Conservation (phyloP, 23 tunicate species). For the Phallusia fumigata region DNA sequence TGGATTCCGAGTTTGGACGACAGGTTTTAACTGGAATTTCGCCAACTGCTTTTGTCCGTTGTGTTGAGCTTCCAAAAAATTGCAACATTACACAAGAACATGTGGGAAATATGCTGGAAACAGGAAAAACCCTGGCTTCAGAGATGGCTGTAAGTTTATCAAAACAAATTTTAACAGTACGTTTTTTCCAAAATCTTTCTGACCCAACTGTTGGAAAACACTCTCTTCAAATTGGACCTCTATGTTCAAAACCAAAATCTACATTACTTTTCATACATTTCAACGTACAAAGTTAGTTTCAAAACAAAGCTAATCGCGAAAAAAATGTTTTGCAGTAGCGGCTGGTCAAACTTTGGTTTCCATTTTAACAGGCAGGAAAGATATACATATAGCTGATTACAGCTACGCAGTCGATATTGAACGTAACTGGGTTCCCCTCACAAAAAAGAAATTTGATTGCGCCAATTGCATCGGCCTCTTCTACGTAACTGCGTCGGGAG, state of each 20-base stretch:
- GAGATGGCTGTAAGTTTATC: slow-evolving; percentile 44
- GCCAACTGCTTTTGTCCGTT: slow-evolving; percentile 34
- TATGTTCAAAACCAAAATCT: too few species aligned
- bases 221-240: too few species aligned
- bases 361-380: slow-evolving; percentile 37
- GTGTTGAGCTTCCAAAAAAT: slow-evolving; percentile 30
- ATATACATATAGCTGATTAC: slow-evolving; percentile 43
- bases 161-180: too few species aligned
- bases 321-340: background rate
- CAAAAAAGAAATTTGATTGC: slow-evolving; percentile 26
- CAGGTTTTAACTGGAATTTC: slow-evolving; percentile 61
- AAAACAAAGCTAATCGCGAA: background rate
- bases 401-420: background rate
- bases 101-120: background rate
- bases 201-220: too few species aligned
- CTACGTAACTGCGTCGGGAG: slow-evolving; percentile 20
- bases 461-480: slow-evolving; percentile 42
- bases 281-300: background rate
- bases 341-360: too few species aligned
- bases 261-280: too few species aligned
- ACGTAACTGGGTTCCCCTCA: slow-evolving; percentile 17
- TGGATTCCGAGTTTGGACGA: slow-evolving; percentile 68
- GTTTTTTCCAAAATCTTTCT: too few species aligned
- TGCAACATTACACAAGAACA: slow-evolving; percentile 35
- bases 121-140: slow-evolving; percentile 20